Evolutionary conservation across 2,888 invertebrate species (phyloP).

Genomic region (Latrodectus hesperus): DNA sequence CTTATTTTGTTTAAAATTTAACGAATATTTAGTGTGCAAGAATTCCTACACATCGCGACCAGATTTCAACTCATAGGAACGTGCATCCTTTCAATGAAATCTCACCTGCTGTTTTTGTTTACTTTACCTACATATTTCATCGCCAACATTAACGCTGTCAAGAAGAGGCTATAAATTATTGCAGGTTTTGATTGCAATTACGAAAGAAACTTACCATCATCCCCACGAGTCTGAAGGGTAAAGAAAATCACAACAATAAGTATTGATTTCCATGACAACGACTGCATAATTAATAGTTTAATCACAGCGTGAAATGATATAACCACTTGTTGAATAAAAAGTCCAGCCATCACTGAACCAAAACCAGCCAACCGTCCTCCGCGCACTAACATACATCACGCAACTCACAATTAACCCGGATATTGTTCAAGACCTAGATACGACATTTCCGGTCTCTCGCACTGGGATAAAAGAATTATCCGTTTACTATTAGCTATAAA

Average conservation of each 20-base stretch:
- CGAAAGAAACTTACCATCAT: background rate
- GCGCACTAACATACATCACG: background rate
- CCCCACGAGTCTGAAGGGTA: background rate
- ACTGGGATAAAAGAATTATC: too few relatives aligned
- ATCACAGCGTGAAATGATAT: background rate
- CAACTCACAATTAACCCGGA: constrained; percentile 2
- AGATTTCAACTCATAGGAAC: too few relatives aligned
- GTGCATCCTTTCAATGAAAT: too few relatives aligned
- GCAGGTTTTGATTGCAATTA: background rate
- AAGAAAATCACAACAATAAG: background rate
- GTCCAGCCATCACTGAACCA: background rate
- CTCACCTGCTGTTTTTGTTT: constrained; percentile 58
- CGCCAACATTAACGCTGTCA: background rate
- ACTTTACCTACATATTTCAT: constrained; percentile 48
- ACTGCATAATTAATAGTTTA: background rate
- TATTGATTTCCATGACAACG: background rate
- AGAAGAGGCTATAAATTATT: too few relatives aligned
- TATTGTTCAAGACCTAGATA: constrained; percentile 5
- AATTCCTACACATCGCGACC: too few relatives aligned
- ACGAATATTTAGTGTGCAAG: too few relatives aligned
- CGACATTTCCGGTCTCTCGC: background rate
- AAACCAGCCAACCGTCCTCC: background rate
- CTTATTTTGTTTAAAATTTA: too few relatives aligned
- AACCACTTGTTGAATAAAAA: background rate
- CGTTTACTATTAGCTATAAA: too few relatives aligned